These are phyloP conservation scores for Sympetrum striolatum DNA, from an alignment of 2,888 invertebrate genomes.

Conservation along the genomic window DNA sequence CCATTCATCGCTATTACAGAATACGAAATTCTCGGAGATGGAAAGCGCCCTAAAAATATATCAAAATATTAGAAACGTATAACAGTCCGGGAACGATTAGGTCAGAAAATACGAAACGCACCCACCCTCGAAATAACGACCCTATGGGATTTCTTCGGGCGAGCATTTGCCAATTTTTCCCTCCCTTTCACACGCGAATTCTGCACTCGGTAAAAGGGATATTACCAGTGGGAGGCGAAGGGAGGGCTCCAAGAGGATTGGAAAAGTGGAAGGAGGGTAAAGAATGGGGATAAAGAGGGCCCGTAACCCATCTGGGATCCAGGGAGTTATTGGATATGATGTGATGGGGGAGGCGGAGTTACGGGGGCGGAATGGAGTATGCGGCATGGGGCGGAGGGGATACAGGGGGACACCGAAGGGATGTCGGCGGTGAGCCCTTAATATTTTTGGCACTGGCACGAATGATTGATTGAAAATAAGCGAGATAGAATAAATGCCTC, in stretches of 20 bases:
- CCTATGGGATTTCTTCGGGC: too few relatives aligned
- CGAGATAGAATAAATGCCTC: background rate
- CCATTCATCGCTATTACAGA: too few relatives aligned
- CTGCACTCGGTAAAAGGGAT: background rate
- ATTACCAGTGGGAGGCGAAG: background rate
- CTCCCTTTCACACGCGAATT: background rate
- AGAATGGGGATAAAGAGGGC: slow-evolving; percentile 9
- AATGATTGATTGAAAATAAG: background rate
- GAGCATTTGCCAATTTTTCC: background rate
- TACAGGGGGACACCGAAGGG: background rate
- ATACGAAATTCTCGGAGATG: too few relatives aligned
- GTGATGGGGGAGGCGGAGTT: slow-evolving; percentile 32
- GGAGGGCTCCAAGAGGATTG: background rate
- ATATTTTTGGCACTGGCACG: background rate
- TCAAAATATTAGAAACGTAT: too few relatives aligned
- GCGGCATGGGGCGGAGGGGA: background rate
- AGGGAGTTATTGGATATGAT: slow-evolving; percentile 32
- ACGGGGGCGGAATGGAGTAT: slow-evolving; percentile 30
- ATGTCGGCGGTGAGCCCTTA: background rate
- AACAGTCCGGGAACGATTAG: too few relatives aligned
- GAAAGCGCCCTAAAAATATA: too few relatives aligned
- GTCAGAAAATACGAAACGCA: too few relatives aligned
- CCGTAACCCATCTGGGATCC: slow-evolving; percentile 4
- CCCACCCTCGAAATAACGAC: too few relatives aligned
- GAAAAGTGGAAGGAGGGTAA: background rate